These are phyloP conservation scores for Muricea muricata DNA, from an alignment of 92 coral and sea anemone genomes.

Conservation along the genomic window DNA sequence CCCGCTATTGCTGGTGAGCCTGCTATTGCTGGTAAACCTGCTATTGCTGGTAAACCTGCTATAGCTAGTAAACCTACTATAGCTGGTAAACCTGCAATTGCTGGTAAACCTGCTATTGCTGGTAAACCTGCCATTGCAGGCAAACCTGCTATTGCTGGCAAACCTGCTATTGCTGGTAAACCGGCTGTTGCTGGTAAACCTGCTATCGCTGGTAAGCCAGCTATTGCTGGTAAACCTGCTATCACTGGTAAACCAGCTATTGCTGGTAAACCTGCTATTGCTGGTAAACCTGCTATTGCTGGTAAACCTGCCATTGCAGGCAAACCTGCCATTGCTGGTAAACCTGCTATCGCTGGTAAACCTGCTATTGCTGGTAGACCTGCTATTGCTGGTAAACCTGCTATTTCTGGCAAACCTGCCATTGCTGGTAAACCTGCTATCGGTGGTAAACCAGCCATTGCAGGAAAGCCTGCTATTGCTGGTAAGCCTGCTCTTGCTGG, in stretches of 20 bases:
- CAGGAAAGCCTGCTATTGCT: neutral
- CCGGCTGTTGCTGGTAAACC: neutral
- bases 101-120: neutral
- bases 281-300: neutral
- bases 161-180: neutral
- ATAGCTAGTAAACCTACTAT: neutral
- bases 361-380: neutral
- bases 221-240: neutral
- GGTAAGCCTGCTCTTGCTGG: neutral
- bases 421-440: neutral
- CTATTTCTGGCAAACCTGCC: neutral
- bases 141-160: neutral
- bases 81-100: neutral
- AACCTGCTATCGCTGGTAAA: neutral
- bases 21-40: neutral
- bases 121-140: neutral
- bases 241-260: neutral
- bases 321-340: slow-evolving; percentile 13
- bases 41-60: neutral
- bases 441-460: neutral
- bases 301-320: neutral
- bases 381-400: neutral
- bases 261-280: neutral
- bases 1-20: slow-evolving; percentile 7
- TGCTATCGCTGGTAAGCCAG: neutral